A percentile compares a stretch with the other conserved stretches of the same genome.
These are phyloP conservation scores for Agonopterix subpropinquella DNA, from an alignment of 2,888 invertebrate species.

Conservation along the genomic window DNA sequence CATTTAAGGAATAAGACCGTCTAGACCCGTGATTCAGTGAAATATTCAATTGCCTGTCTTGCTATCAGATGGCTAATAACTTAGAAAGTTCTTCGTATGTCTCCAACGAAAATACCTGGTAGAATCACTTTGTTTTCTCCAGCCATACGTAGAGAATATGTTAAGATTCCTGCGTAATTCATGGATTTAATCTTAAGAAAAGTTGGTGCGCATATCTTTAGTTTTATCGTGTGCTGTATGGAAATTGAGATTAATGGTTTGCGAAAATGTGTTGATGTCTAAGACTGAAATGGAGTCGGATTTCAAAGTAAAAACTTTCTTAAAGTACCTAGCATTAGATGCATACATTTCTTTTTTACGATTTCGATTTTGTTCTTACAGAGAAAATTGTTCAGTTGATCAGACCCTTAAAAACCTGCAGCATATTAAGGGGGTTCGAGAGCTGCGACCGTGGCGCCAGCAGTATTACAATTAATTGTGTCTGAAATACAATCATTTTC, in stretches of 20 bases:
- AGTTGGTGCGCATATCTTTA: conserved; percentile 1
- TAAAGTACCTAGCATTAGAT: too few species aligned
- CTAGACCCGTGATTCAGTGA: conserved; percentile 26
- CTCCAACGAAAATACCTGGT: conserved; percentile 30
- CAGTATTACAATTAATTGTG: too few species aligned
- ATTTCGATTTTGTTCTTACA: too few species aligned
- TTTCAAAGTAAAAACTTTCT: too few species aligned
- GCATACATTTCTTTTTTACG: too few species aligned
- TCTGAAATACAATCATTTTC: too few species aligned
- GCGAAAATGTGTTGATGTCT: not conserved
- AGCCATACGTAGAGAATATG: conserved; percentile 16
- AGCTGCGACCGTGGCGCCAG: too few species aligned
- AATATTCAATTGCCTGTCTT: conserved; percentile 37
- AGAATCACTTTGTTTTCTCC: conserved; percentile 35
- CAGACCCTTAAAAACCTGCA: too few species aligned
- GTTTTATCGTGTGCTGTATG: not conserved
- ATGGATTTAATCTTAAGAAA: conserved; percentile 17
- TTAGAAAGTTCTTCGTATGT: conserved; percentile 34
- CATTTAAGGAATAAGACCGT: conserved; percentile 7
- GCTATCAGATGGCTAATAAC: conserved; percentile 38
- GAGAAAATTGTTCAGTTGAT: too few species aligned
- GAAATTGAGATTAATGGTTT: not conserved
- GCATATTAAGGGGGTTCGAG: too few species aligned
- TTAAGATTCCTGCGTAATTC: conserved; percentile 14
- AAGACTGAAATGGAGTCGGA: too few species aligned